Conservation (phyloP, 2,888 invertebrate species). For the Thymelicus acteon region DNA sequence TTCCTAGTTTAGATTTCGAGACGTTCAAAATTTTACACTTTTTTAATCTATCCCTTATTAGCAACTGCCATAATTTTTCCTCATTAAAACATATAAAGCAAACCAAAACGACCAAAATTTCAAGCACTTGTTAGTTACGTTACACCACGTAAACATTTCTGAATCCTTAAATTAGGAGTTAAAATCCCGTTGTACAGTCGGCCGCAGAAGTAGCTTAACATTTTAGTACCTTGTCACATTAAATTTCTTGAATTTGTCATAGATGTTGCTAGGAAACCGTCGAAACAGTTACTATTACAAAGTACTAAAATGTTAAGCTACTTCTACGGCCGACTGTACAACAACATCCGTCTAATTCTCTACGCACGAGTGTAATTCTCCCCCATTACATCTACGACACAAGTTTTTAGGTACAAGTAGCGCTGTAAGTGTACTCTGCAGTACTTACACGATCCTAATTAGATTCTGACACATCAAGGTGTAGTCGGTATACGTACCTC, state of each 20-base stretch:
- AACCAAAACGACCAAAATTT: background rate
- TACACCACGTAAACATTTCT: background rate
- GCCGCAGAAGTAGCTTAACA: too few relatives aligned
- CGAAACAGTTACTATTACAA: too few relatives aligned
- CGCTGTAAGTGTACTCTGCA: slow-evolving; percentile 29
- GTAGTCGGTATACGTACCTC: slow-evolving; percentile 47
- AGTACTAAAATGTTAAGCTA: too few relatives aligned
- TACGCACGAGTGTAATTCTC: slow-evolving; percentile 37
- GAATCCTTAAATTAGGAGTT: slow-evolving; percentile 2
- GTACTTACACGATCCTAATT: slow-evolving; percentile 38
- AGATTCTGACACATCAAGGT: slow-evolving; percentile 40
- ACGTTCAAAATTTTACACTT: too few relatives aligned
- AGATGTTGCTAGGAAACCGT: too few relatives aligned
- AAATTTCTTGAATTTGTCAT: too few relatives aligned
- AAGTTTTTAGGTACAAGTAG: slow-evolving; percentile 35
- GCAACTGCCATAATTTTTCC: too few relatives aligned
- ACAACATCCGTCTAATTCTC: slow-evolving; percentile 45
- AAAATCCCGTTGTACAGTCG: slow-evolving; percentile 17
- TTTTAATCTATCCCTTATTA: too few relatives aligned
- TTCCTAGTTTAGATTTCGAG: too few relatives aligned
- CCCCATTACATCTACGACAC: slow-evolving; percentile 36
- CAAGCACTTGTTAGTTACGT: background rate
- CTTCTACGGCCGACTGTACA: too few relatives aligned
- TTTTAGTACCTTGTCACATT: too few relatives aligned
- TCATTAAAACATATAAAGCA: background rate